phyloP scores from a whole-genome alignment of 35 echinoderm and acorn worm genomes.

The Apostichopus parvimensis region DNA sequence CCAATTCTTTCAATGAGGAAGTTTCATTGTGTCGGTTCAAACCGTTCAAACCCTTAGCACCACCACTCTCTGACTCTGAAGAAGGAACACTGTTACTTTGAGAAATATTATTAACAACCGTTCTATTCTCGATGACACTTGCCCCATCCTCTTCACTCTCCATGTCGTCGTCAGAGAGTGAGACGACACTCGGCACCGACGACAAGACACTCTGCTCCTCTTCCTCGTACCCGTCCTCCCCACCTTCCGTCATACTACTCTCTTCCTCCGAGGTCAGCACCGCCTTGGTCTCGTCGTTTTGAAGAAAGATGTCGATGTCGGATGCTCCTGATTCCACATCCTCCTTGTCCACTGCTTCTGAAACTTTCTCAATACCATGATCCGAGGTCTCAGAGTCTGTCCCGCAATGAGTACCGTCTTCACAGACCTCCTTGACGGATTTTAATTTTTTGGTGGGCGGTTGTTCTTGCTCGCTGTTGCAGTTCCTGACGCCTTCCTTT shows the following conservation, averaged over 20 bases:
- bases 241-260: not conserved
- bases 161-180: not conserved
- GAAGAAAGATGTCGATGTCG: slow-evolving; percentile 3
- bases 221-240: not conserved
- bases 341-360: not conserved
- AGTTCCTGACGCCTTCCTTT: not conserved
- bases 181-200: slow-evolving; percentile 16
- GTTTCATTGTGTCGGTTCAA: not conserved
- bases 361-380: not conserved
- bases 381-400: slow-evolving; percentile 40
- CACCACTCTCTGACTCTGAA: not conserved
- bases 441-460: slow-evolving; percentile 32
- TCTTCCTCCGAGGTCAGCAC: slow-evolving; percentile 31
- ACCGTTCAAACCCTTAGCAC: not conserved
- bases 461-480: not conserved
- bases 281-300: not conserved
- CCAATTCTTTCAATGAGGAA: not conserved
- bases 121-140: too few relatives aligned
- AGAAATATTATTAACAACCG: not conserved
- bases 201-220: slow-evolving; percentile 28
- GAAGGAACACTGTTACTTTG: not conserved
- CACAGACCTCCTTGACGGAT: not conserved
- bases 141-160: not conserved
- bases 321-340: not conserved
- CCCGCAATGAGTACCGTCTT: slow-evolving; percentile 29